A percentile compares a stretch with the other conserved stretches of the same genome.
phyloP scores from a whole-genome alignment of 2,888 invertebrate genomes.

The Drosophila siamana region DNA sequence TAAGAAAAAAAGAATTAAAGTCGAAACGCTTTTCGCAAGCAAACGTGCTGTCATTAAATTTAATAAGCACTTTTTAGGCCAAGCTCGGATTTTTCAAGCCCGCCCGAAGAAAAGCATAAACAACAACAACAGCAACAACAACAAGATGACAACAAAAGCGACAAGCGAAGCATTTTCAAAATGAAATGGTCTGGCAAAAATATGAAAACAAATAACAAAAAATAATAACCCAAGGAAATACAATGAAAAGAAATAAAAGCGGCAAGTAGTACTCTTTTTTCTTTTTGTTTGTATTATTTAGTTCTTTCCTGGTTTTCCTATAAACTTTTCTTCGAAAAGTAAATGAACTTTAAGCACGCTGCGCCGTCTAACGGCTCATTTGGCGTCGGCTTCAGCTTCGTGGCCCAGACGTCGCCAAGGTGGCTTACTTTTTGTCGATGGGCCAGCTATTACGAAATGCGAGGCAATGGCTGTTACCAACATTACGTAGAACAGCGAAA shows the following conservation, averaged over 20 bases:
- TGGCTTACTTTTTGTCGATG: slow-evolving; percentile 21
- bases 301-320: slow-evolving; percentile 50
- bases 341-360: slow-evolving; percentile 68
- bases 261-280: slow-evolving; percentile 63
- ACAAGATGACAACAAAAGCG: slow-evolving; percentile 26
- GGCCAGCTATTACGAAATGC: slow-evolving; percentile 25
- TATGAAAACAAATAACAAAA: slow-evolving; percentile 44
- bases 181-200: slow-evolving; percentile 71
- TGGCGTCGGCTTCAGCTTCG: background rate
- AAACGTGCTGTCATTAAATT: slow-evolving; percentile 83
- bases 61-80: slow-evolving; percentile 82
- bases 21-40: slow-evolving; percentile 74
- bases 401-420: slow-evolving; percentile 21
- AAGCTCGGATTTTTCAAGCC: slow-evolving; percentile 72
- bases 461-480: slow-evolving; percentile 46
- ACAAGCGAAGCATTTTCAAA: slow-evolving; percentile 53
- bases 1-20: slow-evolving; percentile 42
- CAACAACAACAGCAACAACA: slow-evolving; percentile 25
- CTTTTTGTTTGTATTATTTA: slow-evolving; percentile 5
- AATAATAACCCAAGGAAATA: slow-evolving; percentile 24
- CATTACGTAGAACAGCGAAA: slow-evolving; percentile 41
- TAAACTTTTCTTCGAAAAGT: slow-evolving; percentile 70
- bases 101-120: slow-evolving; percentile 48
- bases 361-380: slow-evolving; percentile 58
- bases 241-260: slow-evolving; percentile 37